These are phyloP conservation scores for Acromyrmex charruanus DNA, from an alignment of 1,140 invertebrate species.

Conservation along the genomic window DNA sequence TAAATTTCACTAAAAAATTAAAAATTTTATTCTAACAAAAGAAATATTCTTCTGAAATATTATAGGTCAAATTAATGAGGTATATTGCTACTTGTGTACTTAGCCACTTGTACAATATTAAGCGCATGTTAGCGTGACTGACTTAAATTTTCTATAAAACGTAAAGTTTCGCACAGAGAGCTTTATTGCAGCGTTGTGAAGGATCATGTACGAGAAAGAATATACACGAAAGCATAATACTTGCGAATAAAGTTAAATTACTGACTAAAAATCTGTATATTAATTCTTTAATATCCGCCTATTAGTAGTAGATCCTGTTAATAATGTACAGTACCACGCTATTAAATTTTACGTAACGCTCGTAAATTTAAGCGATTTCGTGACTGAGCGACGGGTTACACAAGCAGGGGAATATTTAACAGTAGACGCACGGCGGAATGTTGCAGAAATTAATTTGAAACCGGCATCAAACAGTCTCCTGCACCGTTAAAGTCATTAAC, in stretches of 20 bases:
- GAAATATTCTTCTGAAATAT: neutral
- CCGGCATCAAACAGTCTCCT: slow-evolving; percentile 36
- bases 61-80: slow-evolving; percentile 18
- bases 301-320: slow-evolving; percentile 15
- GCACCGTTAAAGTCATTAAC: slow-evolving; percentile 38
- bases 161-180: slow-evolving; percentile 29
- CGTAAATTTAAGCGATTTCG: slow-evolving; percentile 50
- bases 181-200: neutral
- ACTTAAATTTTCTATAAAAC: slow-evolving; percentile 52
- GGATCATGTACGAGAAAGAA: slow-evolving; percentile 23
- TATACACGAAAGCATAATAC: neutral
- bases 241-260: slow-evolving; percentile 6
- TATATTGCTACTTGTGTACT: slow-evolving; percentile 4
- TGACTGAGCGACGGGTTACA: slow-evolving; percentile 7
- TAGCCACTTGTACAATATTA: neutral
- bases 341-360: slow-evolving; percentile 35
- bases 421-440: slow-evolving; percentile 12
- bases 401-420: slow-evolving; percentile 15
- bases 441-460: slow-evolving; percentile 49
- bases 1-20: neutral
- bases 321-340: slow-evolving; percentile 15
- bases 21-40: neutral
- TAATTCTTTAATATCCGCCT: slow-evolving; percentile 25
- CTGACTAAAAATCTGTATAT: slow-evolving; percentile 23
- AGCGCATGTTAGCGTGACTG: slow-evolving; percentile 42